phyloP scores from a whole-genome alignment of 2,888 invertebrate species.

The Dinocampus coccinellae region DNA sequence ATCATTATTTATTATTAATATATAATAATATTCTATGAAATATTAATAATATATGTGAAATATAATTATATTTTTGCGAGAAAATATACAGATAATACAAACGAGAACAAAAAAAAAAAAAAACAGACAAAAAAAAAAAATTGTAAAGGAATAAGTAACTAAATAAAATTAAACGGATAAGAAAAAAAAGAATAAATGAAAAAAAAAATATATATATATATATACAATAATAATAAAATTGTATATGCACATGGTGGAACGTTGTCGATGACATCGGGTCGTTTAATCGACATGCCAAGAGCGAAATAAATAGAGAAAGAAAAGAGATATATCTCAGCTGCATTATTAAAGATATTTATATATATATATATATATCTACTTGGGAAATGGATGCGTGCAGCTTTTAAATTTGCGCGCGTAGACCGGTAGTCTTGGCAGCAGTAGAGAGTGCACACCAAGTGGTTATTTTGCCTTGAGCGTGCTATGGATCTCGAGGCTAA shows the following conservation, averaged over 20 bases:
- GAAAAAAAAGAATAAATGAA: too few species aligned
- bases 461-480: slow-evolving; percentile 32
- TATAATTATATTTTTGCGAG: too few species aligned
- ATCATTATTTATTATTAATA: not conserved
- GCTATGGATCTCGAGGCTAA: slow-evolving; percentile 31
- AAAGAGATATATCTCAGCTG: too few species aligned
- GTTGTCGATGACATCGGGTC: not conserved
- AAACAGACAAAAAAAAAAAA: too few species aligned
- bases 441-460: not conserved
- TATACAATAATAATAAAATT: not conserved
- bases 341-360: not conserved
- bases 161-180: too few species aligned
- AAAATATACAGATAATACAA: too few species aligned
- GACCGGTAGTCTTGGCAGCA: slow-evolving; percentile 28
- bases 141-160: too few species aligned
- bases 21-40: not conserved
- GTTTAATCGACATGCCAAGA: slow-evolving; percentile 10
- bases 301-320: not conserved
- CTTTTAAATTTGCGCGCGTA: slow-evolving; percentile 21
- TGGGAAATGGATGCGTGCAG: not conserved
- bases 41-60: not conserved
- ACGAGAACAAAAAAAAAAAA: too few species aligned
- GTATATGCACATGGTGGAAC: not conserved
- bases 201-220: too few species aligned
- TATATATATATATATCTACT: not conserved